phyloP scores from a whole-genome alignment of 2,113 vertebrate genomes.

The crab-eating macaque (Macaca fascicularis) region DNA sequence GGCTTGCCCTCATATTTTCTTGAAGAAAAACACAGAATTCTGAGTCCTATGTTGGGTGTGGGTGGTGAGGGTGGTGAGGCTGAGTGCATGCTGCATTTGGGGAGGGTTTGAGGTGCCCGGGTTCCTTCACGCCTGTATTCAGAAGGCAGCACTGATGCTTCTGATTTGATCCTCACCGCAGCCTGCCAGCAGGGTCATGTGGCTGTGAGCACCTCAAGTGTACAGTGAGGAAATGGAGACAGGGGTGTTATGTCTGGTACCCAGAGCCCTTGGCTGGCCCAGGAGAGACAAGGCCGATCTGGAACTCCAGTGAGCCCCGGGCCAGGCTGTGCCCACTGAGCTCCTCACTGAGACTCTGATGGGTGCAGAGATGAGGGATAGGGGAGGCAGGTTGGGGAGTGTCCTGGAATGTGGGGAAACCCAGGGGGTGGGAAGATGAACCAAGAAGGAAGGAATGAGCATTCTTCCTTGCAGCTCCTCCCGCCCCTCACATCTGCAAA shows the following conservation, averaged over 20 bases:
- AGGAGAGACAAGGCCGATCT: not conserved
- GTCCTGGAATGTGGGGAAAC: not conserved
- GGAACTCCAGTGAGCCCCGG: not conserved
- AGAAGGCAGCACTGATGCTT: too few species aligned
- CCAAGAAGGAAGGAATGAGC: not conserved
- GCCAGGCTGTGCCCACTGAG: too few species aligned
- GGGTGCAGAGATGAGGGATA: not conserved
- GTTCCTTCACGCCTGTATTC: too few species aligned
- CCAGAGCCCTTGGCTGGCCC: not conserved
- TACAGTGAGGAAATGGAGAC: not conserved
- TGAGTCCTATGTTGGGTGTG: not conserved
- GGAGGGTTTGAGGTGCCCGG: not conserved
- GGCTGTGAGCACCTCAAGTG: not conserved
- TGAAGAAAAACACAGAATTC: not conserved
- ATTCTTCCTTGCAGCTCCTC: accelerated
- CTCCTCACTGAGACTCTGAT: not conserved
- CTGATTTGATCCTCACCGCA: not conserved
- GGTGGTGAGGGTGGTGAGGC: too few species aligned
- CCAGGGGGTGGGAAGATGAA: not conserved
- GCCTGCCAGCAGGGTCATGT: too few species aligned
- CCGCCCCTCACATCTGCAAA: not conserved
- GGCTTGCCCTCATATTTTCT: too few species aligned
- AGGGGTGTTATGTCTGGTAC: not conserved
- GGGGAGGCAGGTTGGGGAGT: not conserved
- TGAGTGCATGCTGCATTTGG: accelerated